Evolutionary conservation across 2,888 invertebrate species (phyloP), one percentile per base, ranked within the genome.

Genomic region (Notodonta dromedarius): DNA sequence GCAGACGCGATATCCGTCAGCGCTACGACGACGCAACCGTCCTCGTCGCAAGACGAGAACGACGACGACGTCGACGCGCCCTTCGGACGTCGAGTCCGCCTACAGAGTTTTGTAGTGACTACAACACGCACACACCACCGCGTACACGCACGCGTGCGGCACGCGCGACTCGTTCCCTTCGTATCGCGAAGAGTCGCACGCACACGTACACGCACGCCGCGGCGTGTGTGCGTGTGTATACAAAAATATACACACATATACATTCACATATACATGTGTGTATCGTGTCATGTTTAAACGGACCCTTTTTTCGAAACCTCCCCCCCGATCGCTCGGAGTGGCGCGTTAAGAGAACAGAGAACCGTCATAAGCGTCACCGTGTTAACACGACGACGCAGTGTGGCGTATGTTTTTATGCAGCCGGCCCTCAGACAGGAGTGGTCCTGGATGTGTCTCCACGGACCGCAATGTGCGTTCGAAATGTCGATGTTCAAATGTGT

Each of bases 401-500:
- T 78, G 56, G 65, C 52, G 16, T 56, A 60, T 65, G 54, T 65
- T 63, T 63, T 70, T 66, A 66, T 74, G 59, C 80, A 79, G 78
- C 81, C 89, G 87, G 90, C 90, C 88, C 90, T 91, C 90, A 88
- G 88, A 86, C 89, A 90, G 88, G 85, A 86, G 89, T 91, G 88
- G 89, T 89, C 90, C 89, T 82, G 76, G 77, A 88, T 82, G 83
- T 81, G 83, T 87, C 76, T 86, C 87, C 90, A 84, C 82, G 85
- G 87, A 90, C 91, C 91, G 94, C 94, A 90, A 94, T 94, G 86
- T 94, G 94, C 94, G 94, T 94, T 94, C 94, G 88, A 94, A 94
- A 90, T 89, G 91, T 94, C 94, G 93, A 94, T 94, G 94, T 90
- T 95, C 91, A 91, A 73, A 76, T 91, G 94, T 93, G 91, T 92